phyloP scores from a whole-genome alignment of 2,888 invertebrate genomes.

The Agonopterix heracliana region DNA sequence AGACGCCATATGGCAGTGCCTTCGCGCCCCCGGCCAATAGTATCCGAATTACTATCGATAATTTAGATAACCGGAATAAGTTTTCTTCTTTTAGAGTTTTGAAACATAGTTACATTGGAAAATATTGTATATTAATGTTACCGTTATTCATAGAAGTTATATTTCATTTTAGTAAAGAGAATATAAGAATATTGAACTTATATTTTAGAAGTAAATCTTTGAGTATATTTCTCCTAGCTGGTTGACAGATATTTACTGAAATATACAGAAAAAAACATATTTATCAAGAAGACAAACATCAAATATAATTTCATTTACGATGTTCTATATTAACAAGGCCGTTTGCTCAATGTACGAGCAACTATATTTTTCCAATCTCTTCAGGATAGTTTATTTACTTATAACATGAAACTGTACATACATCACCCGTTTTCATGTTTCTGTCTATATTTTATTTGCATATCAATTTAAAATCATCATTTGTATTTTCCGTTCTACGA shows the following conservation, averaged over 20 bases:
- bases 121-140: background rate
- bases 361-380: background rate
- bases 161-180: background rate
- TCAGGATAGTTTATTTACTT: background rate
- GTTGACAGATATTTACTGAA: background rate
- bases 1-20: too few relatives aligned
- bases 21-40: too few relatives aligned
- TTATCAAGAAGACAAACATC: too few relatives aligned
- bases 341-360: background rate
- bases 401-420: constrained; percentile 12
- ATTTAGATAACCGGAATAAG: too few relatives aligned
- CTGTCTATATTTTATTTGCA: background rate
- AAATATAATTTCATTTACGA: background rate
- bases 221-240: background rate
- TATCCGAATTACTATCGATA: too few relatives aligned
- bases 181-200: constrained; percentile 23
- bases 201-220: background rate
- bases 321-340: background rate
- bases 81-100: too few relatives aligned
- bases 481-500: background rate
- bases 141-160: background rate
- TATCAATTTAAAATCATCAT: background rate
- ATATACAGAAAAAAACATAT: background rate
- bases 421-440: background rate
- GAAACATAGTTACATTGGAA: constrained; percentile 2